Conservation (phyloP, 2,888 invertebrate species). For the Pachydiplax longipennis region DNA sequence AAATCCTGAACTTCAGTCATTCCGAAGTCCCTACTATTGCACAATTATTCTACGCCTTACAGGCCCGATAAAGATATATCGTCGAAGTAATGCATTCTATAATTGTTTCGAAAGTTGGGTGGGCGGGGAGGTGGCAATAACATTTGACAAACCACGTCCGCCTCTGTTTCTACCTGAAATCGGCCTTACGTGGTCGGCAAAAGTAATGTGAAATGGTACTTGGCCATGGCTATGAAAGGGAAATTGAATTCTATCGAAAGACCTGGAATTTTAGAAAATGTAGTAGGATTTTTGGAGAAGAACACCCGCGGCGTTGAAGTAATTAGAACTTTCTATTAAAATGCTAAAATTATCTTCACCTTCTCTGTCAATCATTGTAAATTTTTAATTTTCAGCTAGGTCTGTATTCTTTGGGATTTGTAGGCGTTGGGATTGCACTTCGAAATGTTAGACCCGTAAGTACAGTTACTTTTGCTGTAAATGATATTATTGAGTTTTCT, state of each 20-base stretch:
- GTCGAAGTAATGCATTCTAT: too few species aligned
- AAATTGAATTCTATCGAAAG: background rate
- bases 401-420: constrained; percentile 67
- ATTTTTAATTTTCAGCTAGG: constrained; percentile 63
- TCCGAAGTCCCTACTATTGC: too few species aligned
- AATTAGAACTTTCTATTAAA: background rate
- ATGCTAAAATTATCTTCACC: background rate
- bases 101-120: too few species aligned
- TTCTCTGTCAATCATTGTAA: constrained; percentile 49
- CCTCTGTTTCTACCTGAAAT: background rate
- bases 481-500: background rate
- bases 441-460: constrained; percentile 69
- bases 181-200: background rate
- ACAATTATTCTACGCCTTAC: too few species aligned
- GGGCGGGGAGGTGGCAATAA: too few species aligned
- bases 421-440: constrained; percentile 65
- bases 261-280: background rate
- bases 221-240: background rate
- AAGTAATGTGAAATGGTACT: background rate
- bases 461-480: constrained; percentile 49
- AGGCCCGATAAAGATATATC: too few species aligned
- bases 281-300: background rate
- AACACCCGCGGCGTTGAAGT: constrained; percentile 13
- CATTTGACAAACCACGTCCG: background rate
- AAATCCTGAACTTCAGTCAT: too few species aligned